phyloP scores from a whole-genome alignment of 2,888 invertebrate species.

The Tholera decimalis region DNA sequence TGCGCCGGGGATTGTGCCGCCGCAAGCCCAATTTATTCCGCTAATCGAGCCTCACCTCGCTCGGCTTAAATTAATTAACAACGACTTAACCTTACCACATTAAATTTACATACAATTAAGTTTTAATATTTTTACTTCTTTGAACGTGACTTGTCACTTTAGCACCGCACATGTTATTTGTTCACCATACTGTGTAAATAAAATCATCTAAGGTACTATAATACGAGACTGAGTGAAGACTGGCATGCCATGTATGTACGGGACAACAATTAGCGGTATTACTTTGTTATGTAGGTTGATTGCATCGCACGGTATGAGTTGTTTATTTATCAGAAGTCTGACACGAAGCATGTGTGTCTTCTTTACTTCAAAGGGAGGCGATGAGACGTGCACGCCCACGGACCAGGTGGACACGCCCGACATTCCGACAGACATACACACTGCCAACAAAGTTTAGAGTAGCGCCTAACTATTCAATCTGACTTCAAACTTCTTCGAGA shows the following conservation, averaged over 20 bases:
- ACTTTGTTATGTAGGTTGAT: conserved; percentile 76
- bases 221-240: conserved; percentile 17
- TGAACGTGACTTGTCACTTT: conserved; percentile 29
- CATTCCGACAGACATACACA: conserved; percentile 75
- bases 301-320: conserved; percentile 69
- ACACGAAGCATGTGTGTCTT: conserved; percentile 68
- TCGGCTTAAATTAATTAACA: conserved; percentile 88
- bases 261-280: conserved; percentile 72
- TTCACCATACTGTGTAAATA: background rate
- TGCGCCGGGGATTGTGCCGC: conserved; percentile 83
- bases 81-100: conserved; percentile 80
- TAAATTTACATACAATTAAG: conserved; percentile 69
- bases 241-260: conserved; percentile 50
- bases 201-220: conserved; percentile 1
- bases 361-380: conserved; percentile 78
- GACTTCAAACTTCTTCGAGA: conserved; percentile 64
- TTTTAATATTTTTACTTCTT: conserved; percentile 57
- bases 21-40: conserved; percentile 88
- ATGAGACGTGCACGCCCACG: conserved; percentile 77
- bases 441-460: conserved; percentile 80
- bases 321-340: conserved; percentile 69
- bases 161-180: background rate
- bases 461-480: conserved; percentile 70
- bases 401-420: conserved; percentile 84
- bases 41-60: conserved; percentile 87